Evolutionary conservation across 2,113 vertebrate species (phyloP).

Genomic region (Machaerirhynchus nigripectus): DNA sequence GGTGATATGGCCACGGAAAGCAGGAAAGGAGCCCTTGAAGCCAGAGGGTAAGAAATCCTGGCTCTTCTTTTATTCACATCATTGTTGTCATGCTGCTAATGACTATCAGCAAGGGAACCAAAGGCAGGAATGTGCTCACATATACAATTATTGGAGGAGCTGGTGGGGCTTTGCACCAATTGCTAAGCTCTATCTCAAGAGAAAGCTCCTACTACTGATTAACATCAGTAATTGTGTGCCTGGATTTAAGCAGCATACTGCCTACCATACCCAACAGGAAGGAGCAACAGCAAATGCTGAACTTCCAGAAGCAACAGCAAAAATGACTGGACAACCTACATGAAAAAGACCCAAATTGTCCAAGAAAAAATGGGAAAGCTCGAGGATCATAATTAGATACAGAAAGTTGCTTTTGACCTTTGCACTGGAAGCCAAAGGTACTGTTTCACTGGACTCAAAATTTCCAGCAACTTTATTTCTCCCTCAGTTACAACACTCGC

Average conservation of each 20-base stretch:
- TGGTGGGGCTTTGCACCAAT: background rate
- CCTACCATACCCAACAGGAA: background rate
- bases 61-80: background rate
- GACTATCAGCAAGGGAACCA: background rate
- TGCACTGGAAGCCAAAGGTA: background rate
- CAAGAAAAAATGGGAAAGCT: background rate
- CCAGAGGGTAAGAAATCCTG: background rate
- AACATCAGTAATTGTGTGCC: background rate
- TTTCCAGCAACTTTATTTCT: background rate
- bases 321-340: background rate
- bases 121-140: background rate
- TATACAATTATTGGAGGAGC: background rate
- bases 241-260: background rate
- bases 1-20: background rate
- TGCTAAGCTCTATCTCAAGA: background rate
- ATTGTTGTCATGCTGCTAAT: background rate
- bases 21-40: background rate
- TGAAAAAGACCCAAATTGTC: background rate
- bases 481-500: rapidly evolving
- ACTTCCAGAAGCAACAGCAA: background rate
- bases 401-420: background rate
- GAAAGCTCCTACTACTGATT: background rate
- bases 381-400: background rate
- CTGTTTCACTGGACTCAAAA: background rate
- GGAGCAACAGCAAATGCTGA: background rate